phyloP scores from a whole-genome alignment of 2,888 invertebrate species.

The Morpho deidamia region DNA sequence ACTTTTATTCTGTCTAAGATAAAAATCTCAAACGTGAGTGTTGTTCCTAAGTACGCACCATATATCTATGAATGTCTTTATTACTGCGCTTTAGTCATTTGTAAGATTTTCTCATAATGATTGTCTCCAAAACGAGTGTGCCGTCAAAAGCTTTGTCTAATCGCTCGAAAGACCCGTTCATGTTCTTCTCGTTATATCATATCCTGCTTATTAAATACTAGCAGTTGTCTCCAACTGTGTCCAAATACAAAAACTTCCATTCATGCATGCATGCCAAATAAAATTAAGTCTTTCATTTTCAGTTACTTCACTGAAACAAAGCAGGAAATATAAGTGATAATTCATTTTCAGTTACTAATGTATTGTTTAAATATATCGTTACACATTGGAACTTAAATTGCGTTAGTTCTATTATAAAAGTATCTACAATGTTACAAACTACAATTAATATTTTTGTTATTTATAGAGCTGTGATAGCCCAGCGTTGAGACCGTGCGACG shows the following conservation, averaged over 20 bases:
- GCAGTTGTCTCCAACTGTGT: neutral
- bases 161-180: constrained; percentile 50
- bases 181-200: constrained; percentile 22
- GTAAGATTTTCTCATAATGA: constrained; percentile 78
- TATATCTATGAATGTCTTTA: constrained; percentile 78
- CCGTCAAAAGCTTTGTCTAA: constrained; percentile 75
- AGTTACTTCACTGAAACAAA: too few species aligned
- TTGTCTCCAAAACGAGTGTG: constrained; percentile 75
- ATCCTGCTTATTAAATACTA: constrained; percentile 19
- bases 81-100: constrained; percentile 75
- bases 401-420: too few species aligned
- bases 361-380: too few species aligned
- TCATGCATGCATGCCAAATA: too few species aligned
- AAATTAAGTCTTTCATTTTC: too few species aligned
- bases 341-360: too few species aligned
- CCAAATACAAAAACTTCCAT: neutral
- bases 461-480: too few species aligned
- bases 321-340: too few species aligned
- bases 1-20: constrained; percentile 74
- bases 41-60: constrained; percentile 69
- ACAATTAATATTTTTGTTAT: too few species aligned
- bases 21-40: constrained; percentile 74
- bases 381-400: too few species aligned
- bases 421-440: too few species aligned
- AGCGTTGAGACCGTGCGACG: too few species aligned